A percentile compares a stretch with the other conserved stretches of the same genome.
These are phyloP conservation scores for Cabera pusaria DNA, from an alignment of 2,888 invertebrate genomes.

Conservation along the genomic window DNA sequence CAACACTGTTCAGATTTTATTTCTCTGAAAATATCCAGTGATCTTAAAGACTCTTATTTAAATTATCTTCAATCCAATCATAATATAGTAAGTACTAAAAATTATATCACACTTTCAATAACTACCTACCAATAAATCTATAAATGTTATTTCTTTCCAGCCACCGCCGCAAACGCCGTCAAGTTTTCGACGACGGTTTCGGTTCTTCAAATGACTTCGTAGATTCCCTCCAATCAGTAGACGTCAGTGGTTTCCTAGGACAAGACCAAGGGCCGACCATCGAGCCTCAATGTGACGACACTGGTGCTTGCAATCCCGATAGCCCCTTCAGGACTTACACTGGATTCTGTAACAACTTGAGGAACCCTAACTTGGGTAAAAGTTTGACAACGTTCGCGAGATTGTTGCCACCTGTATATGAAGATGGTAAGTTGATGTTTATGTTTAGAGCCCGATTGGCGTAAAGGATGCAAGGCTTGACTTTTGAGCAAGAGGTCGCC, in stretches of 20 bases:
- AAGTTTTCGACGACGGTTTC: constrained; percentile 84
- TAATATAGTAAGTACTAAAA: too few species aligned
- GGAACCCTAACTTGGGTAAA: constrained; percentile 92
- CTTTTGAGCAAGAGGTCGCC: too few species aligned
- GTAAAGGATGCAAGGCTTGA: too few species aligned
- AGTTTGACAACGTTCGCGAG: constrained; percentile 93
- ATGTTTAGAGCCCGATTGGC: too few species aligned
- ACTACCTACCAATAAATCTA: too few species aligned
- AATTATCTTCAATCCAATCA: too few species aligned
- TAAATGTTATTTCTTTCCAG: too few species aligned
- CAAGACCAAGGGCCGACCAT: constrained; percentile 84
- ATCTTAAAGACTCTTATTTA: too few species aligned
- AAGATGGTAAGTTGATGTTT: constrained; percentile 86
- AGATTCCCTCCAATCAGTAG: constrained; percentile 90
- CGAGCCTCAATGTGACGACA: constrained; percentile 88
- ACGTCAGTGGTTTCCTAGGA: constrained; percentile 88
- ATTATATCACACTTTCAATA: too few species aligned
- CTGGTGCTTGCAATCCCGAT: constrained; percentile 87
- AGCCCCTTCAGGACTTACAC: constrained; percentile 89
- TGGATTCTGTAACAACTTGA: constrained; percentile 94
- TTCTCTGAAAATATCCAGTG: too few species aligned
- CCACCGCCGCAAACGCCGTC: constrained; percentile 87
- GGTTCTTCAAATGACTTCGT: constrained; percentile 85
- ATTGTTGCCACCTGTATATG: constrained; percentile 92
- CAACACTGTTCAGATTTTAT: too few species aligned